phyloP scores from a whole-genome alignment of 2,888 invertebrate genomes.

The Hesperia comma region DNA sequence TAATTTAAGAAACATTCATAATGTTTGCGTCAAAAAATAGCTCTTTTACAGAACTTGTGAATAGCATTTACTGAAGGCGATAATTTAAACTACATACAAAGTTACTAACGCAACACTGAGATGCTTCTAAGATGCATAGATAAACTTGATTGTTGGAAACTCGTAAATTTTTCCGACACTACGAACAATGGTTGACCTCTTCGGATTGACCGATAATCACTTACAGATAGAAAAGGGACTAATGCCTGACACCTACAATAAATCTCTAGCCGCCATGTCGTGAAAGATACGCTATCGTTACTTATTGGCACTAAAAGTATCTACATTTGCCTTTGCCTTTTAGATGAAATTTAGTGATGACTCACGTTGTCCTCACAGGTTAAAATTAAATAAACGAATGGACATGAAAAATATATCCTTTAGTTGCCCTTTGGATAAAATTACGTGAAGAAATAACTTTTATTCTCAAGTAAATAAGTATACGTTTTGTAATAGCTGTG shows the following conservation, averaged over 20 bases:
- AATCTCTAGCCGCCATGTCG: slow-evolving; percentile 46
- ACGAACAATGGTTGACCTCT: slow-evolving; percentile 52
- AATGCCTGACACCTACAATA: slow-evolving; percentile 50
- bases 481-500: neutral
- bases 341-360: slow-evolving; percentile 32
- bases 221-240: slow-evolving; percentile 50
- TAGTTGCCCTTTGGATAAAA: neutral
- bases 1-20: too few species aligned
- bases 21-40: too few species aligned
- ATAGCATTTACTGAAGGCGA: neutral
- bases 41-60: too few species aligned
- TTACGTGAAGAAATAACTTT: neutral
- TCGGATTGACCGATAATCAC: slow-evolving; percentile 55
- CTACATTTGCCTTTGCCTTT: slow-evolving; percentile 36
- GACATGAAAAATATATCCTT: neutral
- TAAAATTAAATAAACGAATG: neutral
- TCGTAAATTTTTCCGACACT: slow-evolving; percentile 43
- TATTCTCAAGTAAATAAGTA: neutral
- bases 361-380: slow-evolving; percentile 16
- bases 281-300: slow-evolving; percentile 52
- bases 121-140: slow-evolving; percentile 32
- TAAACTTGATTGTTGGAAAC: slow-evolving; percentile 30
- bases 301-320: slow-evolving; percentile 45
- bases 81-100: slow-evolving; percentile 21
- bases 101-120: slow-evolving; percentile 21